A percentile compares a stretch with the other conserved stretches of the same genome.
Conservation (phyloP, 2,797 vertebrate species). For the Molossus alvarezi region DNA sequence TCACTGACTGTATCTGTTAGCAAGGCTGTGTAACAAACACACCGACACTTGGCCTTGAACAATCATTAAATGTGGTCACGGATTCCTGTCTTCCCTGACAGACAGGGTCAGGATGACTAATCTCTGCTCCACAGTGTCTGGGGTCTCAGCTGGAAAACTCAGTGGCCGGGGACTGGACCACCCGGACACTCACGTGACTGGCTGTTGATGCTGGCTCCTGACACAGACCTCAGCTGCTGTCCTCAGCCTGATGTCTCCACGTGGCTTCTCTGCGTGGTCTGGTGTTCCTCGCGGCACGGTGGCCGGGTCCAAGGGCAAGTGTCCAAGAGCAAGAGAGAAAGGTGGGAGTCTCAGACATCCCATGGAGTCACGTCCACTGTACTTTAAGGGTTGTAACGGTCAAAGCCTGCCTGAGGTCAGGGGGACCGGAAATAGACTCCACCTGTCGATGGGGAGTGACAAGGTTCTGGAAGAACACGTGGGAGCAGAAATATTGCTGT, state of each 20-base stretch:
- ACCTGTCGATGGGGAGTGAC: too few relatives aligned
- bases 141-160: too few relatives aligned
- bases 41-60: too few relatives aligned
- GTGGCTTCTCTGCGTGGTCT: not conserved
- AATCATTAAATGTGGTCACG: too few relatives aligned
- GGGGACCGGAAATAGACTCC: not conserved
- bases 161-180: not conserved
- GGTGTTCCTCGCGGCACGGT: not conserved
- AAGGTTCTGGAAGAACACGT: not conserved
- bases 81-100: too few relatives aligned
- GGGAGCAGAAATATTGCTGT: too few relatives aligned
- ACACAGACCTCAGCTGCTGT: not conserved
- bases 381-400: too few relatives aligned
- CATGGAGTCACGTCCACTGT: not conserved
- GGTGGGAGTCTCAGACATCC: not conserved
- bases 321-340: not conserved
- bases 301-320: not conserved
- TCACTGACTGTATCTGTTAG: too few relatives aligned
- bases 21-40: too few relatives aligned
- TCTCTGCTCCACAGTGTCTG: too few relatives aligned
- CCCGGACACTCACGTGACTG: not conserved
- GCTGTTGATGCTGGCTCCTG: not conserved
- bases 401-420: not conserved
- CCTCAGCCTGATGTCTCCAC: not conserved
- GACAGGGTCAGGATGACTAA: too few relatives aligned